Percentiles rank a stretch among this genome's conserved stretches.
These are phyloP conservation scores for Tetragonula carbonaria DNA, from an alignment of 2,888 invertebrate genomes.

Conservation along the genomic window DNA sequence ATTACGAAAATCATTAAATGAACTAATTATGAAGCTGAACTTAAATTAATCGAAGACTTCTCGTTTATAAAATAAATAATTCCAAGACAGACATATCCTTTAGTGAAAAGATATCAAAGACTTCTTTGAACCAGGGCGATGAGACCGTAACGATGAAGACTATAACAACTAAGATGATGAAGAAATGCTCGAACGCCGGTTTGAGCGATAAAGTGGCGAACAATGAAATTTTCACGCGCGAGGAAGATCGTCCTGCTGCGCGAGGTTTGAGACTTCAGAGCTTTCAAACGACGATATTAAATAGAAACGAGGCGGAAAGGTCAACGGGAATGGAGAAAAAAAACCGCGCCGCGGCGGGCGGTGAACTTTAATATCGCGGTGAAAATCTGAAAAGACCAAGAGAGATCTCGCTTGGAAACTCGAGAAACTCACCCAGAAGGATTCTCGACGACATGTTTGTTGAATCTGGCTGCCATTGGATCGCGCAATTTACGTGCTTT, in stretches of 20 bases:
- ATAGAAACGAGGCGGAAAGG: background rate
- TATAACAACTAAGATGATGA: background rate
- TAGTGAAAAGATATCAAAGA: background rate
- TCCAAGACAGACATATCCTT: background rate
- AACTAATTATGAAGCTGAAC: too few relatives aligned
- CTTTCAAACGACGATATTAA: background rate
- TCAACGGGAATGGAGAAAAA: background rate
- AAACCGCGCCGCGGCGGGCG: too few relatives aligned
- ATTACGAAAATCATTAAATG: background rate
- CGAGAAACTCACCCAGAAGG: background rate
- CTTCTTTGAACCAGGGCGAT: background rate
- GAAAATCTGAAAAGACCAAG: background rate
- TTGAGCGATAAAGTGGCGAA: background rate
- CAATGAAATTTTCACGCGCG: conserved; percentile 20
- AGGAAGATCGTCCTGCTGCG: too few relatives aligned
- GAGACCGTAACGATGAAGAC: background rate
- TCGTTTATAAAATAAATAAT: too few relatives aligned
- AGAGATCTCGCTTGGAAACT: background rate
- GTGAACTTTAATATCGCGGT: background rate
- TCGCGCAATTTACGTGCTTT: background rate
- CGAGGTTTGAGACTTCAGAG: background rate
- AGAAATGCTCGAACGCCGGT: background rate
- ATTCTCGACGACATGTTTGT: conserved; percentile 1
- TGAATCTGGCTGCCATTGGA: background rate
- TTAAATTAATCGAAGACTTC: too few relatives aligned